A percentile compares a stretch with the other conserved stretches of the same genome.
phyloP scores from a whole-genome alignment of 2,113 vertebrate genomes.

The Hymenochirus boettgeri region DNA sequence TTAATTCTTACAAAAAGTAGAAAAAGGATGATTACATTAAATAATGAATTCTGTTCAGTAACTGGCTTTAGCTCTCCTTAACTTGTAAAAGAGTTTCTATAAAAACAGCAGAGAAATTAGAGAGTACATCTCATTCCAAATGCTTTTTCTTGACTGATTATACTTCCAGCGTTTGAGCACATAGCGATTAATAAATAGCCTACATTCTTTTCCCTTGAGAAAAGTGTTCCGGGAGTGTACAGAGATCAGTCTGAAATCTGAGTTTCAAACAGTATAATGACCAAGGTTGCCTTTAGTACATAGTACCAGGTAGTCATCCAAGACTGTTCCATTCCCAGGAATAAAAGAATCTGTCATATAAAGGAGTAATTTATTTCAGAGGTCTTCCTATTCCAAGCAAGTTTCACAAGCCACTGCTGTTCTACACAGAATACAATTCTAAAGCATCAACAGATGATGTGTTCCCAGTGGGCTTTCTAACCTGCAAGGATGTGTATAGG shows the following conservation, averaged over 20 bases:
- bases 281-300: not conserved
- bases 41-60: too few relatives aligned
- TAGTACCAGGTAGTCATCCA: constrained; percentile 6
- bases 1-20: too few relatives aligned
- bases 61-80: too few relatives aligned
- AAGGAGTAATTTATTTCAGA: constrained; percentile 13
- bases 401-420: constrained; percentile 11
- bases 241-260: not conserved
- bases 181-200: not conserved
- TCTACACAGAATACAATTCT: constrained; percentile 5
- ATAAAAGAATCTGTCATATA: constrained; percentile 8
- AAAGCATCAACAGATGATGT: not conserved
- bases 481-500: constrained; percentile 8
- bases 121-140: not conserved
- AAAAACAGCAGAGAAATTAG: not conserved
- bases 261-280: not conserved
- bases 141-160: not conserved
- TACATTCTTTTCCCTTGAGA: not conserved
- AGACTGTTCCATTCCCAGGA: not conserved
- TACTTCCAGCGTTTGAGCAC: not conserved
- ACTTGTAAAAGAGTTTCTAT: not conserved
- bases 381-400: not conserved
- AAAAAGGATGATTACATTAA: too few relatives aligned
- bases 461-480: constrained; percentile 20
- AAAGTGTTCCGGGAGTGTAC: not conserved